These are phyloP conservation scores for Rhynchomys soricoides DNA, from an alignment of 2,113 vertebrate genomes.

Conservation along the genomic window DNA sequence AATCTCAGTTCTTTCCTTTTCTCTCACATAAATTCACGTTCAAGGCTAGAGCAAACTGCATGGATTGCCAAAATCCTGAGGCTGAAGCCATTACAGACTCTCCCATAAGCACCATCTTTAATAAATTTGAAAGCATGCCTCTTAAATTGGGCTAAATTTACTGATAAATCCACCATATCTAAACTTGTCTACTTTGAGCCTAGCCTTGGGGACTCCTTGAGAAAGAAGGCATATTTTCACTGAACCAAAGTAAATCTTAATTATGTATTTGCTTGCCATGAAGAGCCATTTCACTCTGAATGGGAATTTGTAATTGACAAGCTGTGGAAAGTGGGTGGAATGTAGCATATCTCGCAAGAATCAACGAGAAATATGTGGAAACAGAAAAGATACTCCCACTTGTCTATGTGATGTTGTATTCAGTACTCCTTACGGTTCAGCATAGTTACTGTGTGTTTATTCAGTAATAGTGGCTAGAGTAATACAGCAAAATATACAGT, in stretches of 20 bases:
- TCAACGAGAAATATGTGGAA: slow-evolving; percentile 25
- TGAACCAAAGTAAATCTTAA: slow-evolving; percentile 73
- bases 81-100: slow-evolving; percentile 57
- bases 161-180: slow-evolving; percentile 79
- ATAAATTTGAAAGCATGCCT: slow-evolving; percentile 73
- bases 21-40: slow-evolving; percentile 81
- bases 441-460: not conserved
- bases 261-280: slow-evolving; percentile 61
- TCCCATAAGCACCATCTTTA: slow-evolving; percentile 54
- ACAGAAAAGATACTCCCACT: not conserved
- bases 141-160: slow-evolving; percentile 75
- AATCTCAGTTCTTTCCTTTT: slow-evolving; percentile 78
- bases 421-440: not conserved
- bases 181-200: slow-evolving; percentile 56
- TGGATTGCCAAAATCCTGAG: slow-evolving; percentile 73
- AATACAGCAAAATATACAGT: not conserved
- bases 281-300: slow-evolving; percentile 57
- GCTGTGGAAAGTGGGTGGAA: not conserved
- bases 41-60: slow-evolving; percentile 73
- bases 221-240: slow-evolving; percentile 46
- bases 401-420: not conserved
- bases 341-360: not conserved
- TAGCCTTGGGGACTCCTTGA: slow-evolving; percentile 63
- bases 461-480: not conserved
- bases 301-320: slow-evolving; percentile 39